Evolutionary conservation across 2,888 invertebrate species (phyloP), one percentile per base, ranked within the genome.

Genomic region (Cabera pusaria): DNA sequence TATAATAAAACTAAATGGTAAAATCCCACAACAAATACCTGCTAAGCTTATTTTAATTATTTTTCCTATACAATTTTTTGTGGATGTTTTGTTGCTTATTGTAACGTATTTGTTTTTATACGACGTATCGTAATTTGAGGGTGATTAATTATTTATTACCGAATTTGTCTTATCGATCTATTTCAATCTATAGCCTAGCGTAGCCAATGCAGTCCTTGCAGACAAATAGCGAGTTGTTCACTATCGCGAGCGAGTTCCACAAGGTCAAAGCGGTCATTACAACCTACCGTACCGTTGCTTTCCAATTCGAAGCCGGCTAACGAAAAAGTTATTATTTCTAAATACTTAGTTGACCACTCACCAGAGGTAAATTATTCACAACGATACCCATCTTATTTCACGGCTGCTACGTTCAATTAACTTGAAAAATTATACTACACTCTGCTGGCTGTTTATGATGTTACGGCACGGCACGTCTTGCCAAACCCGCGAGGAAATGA

Each of bases 201-300:
- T 36, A 42, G 45, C 29, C 50, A 57, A 56, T 69, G 66, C 67
- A 66, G 65, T 71, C 59, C 61, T 66, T 63, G 61, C 61, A 67
- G 52, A 56, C 53, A 56, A 65, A 64, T 61, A 59, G 66, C 65
- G 66, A 73, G 69, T 67, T 72, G 69, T 78, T 72, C 68, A 78
- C 74, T 83, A 87, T 81, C 78, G 81, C 78, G 71, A 76, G 78
- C 81, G 69, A 83, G 87, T 87, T 85, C 70, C 81, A 86, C 88
- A 88, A 88, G 87, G 88, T 87, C 87, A 86, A 87, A 86, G 77
- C 86, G 88, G 88, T 87, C 87, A 88, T 85, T 86, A 82, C 81
- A 77, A 85, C 82, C 78, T 77, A 85, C 82, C 78, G 73, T 72
- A 72, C 76, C 68, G 75, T 82, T 81, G 82, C 85, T 88, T 87